phyloP scores from a whole-genome alignment of 2,888 invertebrate species.

The Aproaerema taeniolella region DNA sequence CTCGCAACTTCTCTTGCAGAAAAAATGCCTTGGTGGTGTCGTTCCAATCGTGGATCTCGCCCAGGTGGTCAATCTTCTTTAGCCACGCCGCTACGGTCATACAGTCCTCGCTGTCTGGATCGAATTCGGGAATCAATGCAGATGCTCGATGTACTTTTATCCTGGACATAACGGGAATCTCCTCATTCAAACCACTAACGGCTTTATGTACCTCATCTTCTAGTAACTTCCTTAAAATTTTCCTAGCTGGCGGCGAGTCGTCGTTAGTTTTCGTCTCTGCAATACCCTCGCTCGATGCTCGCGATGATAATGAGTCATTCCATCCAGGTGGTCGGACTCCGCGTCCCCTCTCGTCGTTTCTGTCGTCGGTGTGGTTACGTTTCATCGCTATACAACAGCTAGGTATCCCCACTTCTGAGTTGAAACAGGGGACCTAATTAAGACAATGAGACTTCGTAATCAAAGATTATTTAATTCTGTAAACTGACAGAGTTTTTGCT shows the following conservation, averaged over 20 bases:
- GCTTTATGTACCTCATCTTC: conserved; percentile 5
- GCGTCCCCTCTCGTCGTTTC: neutral
- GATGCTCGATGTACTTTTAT: conserved; percentile 10
- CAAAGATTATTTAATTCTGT: no score
- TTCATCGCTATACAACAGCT: neutral
- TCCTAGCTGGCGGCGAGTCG: conserved; percentile 5
- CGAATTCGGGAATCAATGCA: conserved; percentile 19
- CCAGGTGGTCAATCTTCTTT: conserved; percentile 22
- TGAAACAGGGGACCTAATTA: neutral
- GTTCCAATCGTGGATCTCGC: conserved; percentile 24
- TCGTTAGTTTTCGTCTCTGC: neutral
- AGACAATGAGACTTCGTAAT: no score
- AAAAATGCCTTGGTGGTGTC: conserved; percentile 22
- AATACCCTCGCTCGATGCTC: no score
- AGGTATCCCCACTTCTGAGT: conserved; percentile 4
- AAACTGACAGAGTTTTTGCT: no score
- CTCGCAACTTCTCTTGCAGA: conserved; percentile 23
- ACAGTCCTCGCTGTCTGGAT: conserved; percentile 20
- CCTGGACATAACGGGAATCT: neutral
- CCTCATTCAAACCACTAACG: neutral
- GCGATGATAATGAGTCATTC: neutral
- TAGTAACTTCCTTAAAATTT: conserved; percentile 3
- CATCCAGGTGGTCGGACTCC: conserved; percentile 1
- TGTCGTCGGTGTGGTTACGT: neutral
- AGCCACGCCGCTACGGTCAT: conserved; percentile 17